These are phyloP conservation scores for Zaprionus kolodkinae DNA, from an alignment of 1,140 invertebrate species.

Conservation along the genomic window DNA sequence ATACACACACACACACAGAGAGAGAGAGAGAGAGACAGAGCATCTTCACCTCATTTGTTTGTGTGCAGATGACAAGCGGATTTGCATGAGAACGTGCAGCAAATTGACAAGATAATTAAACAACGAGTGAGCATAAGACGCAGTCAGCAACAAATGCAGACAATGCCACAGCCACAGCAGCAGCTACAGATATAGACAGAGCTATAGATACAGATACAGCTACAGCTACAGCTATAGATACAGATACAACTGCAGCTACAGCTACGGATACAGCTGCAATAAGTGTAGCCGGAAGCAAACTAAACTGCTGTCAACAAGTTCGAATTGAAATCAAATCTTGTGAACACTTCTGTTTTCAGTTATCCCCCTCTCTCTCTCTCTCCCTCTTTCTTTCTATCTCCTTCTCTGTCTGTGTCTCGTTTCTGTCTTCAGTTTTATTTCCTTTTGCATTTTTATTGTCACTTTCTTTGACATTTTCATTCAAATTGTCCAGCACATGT, in stretches of 20 bases:
- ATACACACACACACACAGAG: neutral
- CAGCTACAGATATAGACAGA: conserved; percentile 17
- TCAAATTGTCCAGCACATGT: conserved; percentile 8
- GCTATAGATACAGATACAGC: conserved; percentile 15
- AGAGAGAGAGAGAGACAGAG: neutral
- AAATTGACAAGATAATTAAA: conserved; percentile 70
- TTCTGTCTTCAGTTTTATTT: neutral
- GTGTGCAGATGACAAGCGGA: conserved; percentile 57
- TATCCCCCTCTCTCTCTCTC: neutral
- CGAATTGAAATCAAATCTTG: conserved; percentile 2
- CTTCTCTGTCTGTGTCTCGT: neutral
- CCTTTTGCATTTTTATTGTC: conserved; percentile 8
- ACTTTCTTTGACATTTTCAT: conserved; percentile 4
- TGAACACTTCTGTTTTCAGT: conserved; percentile 8
- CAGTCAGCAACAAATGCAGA: conserved; percentile 36
- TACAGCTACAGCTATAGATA: neutral
- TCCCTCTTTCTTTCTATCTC: neutral
- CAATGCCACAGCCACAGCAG: conserved; percentile 29
- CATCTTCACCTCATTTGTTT: conserved; percentile 56
- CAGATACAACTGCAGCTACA: conserved; percentile 8
- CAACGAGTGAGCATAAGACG: neutral
- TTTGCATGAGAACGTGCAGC: conserved; percentile 63
- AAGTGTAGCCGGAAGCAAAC: neutral
- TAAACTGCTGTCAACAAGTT: conserved; percentile 9
- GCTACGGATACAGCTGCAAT: neutral